Percentiles rank a stretch among this genome's conserved stretches.
These are phyloP conservation scores for Diadegma fenestrale DNA, from an alignment of 2,888 invertebrate genomes.

Conservation along the genomic window DNA sequence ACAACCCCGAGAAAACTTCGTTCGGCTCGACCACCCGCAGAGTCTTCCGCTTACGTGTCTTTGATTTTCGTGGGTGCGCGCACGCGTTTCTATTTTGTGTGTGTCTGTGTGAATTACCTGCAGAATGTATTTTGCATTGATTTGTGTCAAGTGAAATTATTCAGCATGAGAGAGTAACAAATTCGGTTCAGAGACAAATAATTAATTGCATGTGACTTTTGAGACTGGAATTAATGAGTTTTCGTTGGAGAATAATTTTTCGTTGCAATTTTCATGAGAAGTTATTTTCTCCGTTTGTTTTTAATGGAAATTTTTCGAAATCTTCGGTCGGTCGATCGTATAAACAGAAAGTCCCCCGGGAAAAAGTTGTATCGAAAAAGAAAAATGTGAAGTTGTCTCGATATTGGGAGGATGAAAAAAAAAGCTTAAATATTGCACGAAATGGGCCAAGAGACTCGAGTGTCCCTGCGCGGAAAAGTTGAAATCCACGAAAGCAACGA, in stretches of 20 bases:
- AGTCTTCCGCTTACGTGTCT: conserved; percentile 77
- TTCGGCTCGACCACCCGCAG: conserved; percentile 56
- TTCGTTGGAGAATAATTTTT: background rate
- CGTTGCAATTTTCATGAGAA: background rate
- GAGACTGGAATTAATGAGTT: background rate
- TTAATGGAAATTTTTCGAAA: background rate
- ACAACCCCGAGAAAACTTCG: conserved; percentile 1
- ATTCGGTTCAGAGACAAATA: background rate
- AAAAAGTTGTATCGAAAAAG: background rate
- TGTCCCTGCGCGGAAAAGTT: background rate
- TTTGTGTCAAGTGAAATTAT: conserved; percentile 18
- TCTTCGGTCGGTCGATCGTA: background rate
- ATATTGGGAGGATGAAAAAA: background rate
- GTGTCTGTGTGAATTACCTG: conserved; percentile 74
- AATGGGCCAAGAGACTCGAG: background rate
- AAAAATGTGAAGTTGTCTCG: background rate
- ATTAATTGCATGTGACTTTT: background rate
- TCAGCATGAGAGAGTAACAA: background rate
- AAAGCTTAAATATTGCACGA: background rate
- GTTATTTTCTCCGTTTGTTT: background rate
- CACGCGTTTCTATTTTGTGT: background rate
- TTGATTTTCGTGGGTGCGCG: conserved; percentile 64
- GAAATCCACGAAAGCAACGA: background rate
- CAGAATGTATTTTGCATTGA: conserved; percentile 10
- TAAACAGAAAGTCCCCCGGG: too few relatives aligned